phyloP scores from a whole-genome alignment of 2,797 vertebrate genomes.

The Fistularia tabacaria region DNA sequence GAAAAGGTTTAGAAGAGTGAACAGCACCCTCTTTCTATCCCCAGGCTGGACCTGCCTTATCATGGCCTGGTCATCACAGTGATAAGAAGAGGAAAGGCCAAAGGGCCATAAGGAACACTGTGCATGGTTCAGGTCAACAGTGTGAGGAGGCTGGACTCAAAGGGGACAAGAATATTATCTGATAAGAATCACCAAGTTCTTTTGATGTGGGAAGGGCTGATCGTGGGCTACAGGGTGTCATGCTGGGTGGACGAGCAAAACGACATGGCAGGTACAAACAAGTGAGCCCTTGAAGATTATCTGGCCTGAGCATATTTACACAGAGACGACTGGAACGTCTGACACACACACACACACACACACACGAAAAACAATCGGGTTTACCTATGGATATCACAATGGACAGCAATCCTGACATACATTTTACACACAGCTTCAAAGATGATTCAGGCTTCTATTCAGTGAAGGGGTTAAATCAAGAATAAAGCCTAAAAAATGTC shows the following conservation, averaged over 20 bases:
- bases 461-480: no score
- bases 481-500: no score
- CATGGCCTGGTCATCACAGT: conserved; percentile 52
- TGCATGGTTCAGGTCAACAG: conserved; percentile 67
- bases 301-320: conserved; percentile 56
- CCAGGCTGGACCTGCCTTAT: conserved; percentile 64
- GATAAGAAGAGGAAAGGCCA: conserved; percentile 79
- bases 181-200: conserved; percentile 74
- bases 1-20: conserved; percentile 55
- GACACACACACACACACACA: conserved; percentile 12
- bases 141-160: conserved; percentile 63
- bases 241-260: conserved; percentile 76
- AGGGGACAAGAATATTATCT: conserved; percentile 72
- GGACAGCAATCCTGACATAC: no score
- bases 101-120: conserved; percentile 68
- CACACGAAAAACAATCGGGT: no score
- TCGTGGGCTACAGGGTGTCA: conserved; percentile 75
- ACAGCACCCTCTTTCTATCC: conserved; percentile 63
- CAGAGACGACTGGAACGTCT: conserved; percentile 38
- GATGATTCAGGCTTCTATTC: no score
- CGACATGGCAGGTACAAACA: conserved; percentile 80
- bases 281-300: conserved; percentile 68
- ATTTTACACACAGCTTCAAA: no score
- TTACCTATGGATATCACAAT: no score
- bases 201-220: conserved; percentile 77